phyloP scores from a whole-genome alignment of 2,113 vertebrate genomes.

The Cyprinodon variegatus region DNA sequence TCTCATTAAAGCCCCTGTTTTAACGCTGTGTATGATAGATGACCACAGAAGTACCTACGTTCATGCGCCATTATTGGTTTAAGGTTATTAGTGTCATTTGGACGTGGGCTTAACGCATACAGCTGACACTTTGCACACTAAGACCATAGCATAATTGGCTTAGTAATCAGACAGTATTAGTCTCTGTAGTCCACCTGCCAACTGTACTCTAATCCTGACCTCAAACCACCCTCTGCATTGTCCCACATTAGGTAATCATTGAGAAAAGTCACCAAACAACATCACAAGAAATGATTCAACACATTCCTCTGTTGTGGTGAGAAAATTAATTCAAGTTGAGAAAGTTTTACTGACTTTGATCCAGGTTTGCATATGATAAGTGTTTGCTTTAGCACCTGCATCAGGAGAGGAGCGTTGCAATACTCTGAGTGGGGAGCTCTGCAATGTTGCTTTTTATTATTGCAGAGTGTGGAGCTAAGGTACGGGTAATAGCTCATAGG shows the following conservation, averaged over 20 bases:
- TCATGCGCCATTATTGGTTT: background rate
- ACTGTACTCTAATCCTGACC: constrained; percentile 42
- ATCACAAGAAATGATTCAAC: background rate
- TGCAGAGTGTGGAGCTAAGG: constrained; percentile 58
- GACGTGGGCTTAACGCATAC: constrained; percentile 36
- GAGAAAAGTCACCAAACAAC: background rate
- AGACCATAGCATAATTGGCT: constrained; percentile 69
- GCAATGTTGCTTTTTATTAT: constrained; percentile 63
- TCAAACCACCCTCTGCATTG: constrained; percentile 6
- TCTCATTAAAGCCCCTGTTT: background rate
- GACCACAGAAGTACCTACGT: background rate
- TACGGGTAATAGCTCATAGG: constrained; percentile 71
- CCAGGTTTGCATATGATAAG: constrained; percentile 10
- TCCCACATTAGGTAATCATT: background rate
- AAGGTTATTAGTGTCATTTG: background rate
- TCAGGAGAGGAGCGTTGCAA: constrained; percentile 36
- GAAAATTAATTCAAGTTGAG: background rate
- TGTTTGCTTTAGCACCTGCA: constrained; percentile 5
- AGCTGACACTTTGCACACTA: constrained; percentile 15
- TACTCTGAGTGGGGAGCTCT: constrained; percentile 48
- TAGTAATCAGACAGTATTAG: constrained; percentile 51
- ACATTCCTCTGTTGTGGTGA: background rate
- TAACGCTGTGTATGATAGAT: background rate
- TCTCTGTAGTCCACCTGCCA: constrained; percentile 26
- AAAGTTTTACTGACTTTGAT: background rate